Percentiles rank a stretch among this genome's conserved stretches.
Conservation (phyloP, 1,140 invertebrate genomes). For the Calephelis nemesis region DNA sequence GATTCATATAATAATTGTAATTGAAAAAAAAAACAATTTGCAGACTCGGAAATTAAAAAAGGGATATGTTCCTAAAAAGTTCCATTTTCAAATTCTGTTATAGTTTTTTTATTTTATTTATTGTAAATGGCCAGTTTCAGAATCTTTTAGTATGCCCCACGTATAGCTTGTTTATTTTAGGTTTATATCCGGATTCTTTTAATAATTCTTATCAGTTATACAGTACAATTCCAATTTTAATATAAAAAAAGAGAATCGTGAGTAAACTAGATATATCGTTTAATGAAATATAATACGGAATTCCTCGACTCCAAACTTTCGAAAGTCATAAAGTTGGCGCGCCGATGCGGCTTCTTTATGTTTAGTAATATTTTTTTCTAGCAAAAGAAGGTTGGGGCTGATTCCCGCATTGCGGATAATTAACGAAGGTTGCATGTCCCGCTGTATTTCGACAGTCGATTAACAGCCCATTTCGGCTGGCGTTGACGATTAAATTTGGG, state of each 20-base stretch:
- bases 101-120: too few relatives aligned
- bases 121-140: too few relatives aligned
- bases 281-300: background rate
- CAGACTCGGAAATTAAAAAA: too few relatives aligned
- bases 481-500: slow-evolving; percentile 20
- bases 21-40: too few relatives aligned
- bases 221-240: too few relatives aligned
- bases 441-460: slow-evolving; percentile 31
- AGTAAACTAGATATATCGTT: background rate
- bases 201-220: too few relatives aligned
- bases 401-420: slow-evolving; percentile 36
- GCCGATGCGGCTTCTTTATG: background rate
- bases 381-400: background rate
- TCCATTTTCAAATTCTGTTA: too few relatives aligned
- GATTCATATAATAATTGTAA: too few relatives aligned
- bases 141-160: too few relatives aligned
- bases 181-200: too few relatives aligned
- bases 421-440: slow-evolving; percentile 33
- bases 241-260: background rate
- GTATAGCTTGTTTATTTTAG: too few relatives aligned
- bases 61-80: too few relatives aligned
- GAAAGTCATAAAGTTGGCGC: background rate
- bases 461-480: slow-evolving; percentile 21
- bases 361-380: slow-evolving; percentile 7
- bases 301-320: background rate